phyloP scores from a whole-genome alignment of 2,113 vertebrate species.

The Sminthopsis crassicaudata region DNA sequence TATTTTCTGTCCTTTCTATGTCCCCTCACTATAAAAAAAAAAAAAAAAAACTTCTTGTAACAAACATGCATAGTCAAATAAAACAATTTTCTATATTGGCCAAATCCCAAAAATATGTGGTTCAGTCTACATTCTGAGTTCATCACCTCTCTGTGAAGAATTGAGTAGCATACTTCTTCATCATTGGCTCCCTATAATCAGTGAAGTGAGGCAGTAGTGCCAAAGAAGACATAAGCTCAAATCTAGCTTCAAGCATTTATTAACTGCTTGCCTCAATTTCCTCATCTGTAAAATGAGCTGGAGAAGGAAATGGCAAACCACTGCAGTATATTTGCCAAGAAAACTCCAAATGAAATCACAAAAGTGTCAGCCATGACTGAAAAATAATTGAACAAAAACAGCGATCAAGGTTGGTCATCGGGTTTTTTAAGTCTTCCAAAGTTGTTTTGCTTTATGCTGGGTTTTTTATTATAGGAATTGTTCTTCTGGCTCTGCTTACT shows the following conservation, averaged over 20 bases:
- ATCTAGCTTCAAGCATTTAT: neutral
- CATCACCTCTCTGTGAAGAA: neutral
- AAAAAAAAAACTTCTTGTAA: neutral
- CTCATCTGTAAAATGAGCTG: neutral
- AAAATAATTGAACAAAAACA: neutral
- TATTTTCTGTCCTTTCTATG: neutral
- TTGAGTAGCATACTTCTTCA: neutral
- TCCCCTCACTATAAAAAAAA: neutral
- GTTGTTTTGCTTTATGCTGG: neutral
- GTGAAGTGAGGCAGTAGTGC: neutral
- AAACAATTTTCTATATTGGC: neutral
- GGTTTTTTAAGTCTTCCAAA: neutral
- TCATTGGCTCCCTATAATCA: neutral
- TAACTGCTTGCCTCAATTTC: neutral
- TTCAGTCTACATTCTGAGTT: neutral
- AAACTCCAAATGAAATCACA: neutral
- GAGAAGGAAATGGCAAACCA: neutral
- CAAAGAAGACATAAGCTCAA: neutral
- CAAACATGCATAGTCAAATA: neutral
- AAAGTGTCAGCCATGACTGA: neutral
- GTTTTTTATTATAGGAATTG: neutral
- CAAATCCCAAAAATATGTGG: neutral
- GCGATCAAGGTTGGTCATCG: neutral
- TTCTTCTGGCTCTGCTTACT: neutral
- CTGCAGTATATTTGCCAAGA: neutral